Conservation (phyloP, 53 echinoderm and acorn worm species). For the Arbacia lixula region DNA sequence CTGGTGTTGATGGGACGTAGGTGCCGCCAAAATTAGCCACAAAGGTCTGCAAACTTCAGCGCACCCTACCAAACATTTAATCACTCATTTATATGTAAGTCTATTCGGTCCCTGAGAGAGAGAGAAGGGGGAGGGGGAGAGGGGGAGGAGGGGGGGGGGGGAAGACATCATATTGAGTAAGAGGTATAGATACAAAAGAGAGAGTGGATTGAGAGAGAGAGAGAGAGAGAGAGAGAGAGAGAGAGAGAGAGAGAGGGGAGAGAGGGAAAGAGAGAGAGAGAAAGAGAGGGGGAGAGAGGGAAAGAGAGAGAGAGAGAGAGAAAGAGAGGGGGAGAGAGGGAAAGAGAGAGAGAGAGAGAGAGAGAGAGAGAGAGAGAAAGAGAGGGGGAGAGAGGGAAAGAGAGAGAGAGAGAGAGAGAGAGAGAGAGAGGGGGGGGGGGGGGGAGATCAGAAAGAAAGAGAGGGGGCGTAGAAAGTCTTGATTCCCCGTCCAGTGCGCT, state of each 20-base stretch:
- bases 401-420: neutral
- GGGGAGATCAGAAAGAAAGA: neutral
- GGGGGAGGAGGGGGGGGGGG: neutral
- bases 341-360: neutral
- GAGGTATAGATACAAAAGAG: no score
- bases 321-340: neutral
- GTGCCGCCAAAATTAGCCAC: no score
- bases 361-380: neutral
- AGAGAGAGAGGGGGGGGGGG: neutral
- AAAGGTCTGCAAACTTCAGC: no score
- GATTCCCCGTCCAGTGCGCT: no score
- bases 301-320: neutral
- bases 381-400: neutral
- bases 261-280: neutral
- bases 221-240: neutral
- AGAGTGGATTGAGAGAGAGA: neutral
- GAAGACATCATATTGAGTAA: no score
- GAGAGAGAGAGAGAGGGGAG: neutral
- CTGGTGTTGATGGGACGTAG: no score
- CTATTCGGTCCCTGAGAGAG: no score
- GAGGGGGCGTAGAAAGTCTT: neutral
- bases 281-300: neutral
- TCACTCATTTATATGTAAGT: no score
- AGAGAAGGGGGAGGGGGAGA: no score
- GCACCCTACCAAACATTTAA: no score